phyloP scores from a whole-genome alignment of 1,140 invertebrate species.

The Scylla paramamosain region DNA sequence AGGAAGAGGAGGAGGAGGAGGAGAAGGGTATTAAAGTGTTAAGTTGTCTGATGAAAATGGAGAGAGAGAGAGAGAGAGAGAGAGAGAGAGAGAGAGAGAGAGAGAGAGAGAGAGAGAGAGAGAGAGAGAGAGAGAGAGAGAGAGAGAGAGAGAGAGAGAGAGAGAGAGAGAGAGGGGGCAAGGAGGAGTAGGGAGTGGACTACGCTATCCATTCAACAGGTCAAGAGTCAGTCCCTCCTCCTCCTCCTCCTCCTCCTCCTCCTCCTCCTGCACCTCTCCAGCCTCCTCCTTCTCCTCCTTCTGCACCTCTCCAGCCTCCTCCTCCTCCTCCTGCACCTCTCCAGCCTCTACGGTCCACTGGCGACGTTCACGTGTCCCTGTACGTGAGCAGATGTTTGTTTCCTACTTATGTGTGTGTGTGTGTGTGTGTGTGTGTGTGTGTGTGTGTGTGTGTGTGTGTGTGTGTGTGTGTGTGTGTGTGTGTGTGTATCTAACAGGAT shows the following conservation, averaged over 20 bases:
- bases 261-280: not conserved
- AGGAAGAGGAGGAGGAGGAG: not conserved
- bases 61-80: not conserved
- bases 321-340: not conserved
- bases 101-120: not conserved
- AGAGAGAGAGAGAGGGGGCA: not conserved
- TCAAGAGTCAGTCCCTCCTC: not conserved
- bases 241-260: not conserved
- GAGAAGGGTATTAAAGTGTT: not conserved
- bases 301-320: not conserved
- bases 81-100: not conserved
- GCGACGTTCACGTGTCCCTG: not conserved
- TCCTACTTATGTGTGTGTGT: not conserved
- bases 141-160: not conserved
- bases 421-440: not conserved
- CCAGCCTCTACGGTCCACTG: not conserved
- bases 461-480: slow-evolving; percentile 10
- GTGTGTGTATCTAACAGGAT: not conserved
- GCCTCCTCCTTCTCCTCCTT: too few relatives aligned
- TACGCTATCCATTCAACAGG: slow-evolving; percentile 11
- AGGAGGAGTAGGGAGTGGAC: not conserved
- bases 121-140: too few relatives aligned
- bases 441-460: not conserved
- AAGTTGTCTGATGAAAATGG: not conserved
- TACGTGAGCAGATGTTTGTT: not conserved